phyloP scores from a whole-genome alignment of 92 coral and sea anemone species.

The Palythoa caribaeorum region DNA sequence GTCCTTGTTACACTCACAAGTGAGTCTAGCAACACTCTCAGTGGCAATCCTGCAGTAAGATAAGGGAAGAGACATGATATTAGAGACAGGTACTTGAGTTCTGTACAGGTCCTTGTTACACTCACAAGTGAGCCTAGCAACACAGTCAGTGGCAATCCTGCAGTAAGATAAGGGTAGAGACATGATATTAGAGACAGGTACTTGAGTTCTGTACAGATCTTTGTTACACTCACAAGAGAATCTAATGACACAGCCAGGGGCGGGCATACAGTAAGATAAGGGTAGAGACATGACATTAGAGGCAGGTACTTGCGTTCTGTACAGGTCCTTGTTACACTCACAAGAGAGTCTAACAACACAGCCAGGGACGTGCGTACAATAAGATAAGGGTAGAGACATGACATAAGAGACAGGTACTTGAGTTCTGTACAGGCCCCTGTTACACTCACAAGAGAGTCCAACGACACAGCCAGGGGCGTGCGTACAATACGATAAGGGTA shows the following conservation, averaged over 20 bases:
- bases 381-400: not conserved
- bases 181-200: conserved; percentile 5
- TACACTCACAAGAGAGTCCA: conserved; percentile 15
- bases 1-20: conserved; percentile 22
- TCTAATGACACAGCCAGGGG: conserved; percentile 1
- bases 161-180: not conserved
- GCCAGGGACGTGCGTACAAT: not conserved
- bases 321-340: not conserved
- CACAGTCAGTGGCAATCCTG: not conserved
- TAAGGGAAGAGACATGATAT: not conserved
- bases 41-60: conserved; percentile 10
- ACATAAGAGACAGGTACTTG: conserved; percentile 8
- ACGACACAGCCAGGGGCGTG: not conserved
- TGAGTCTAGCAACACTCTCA: not conserved
- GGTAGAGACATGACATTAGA: not conserved
- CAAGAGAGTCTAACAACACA: not conserved
- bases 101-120: not conserved
- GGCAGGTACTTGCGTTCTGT: not conserved
- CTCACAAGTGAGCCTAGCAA: not conserved
- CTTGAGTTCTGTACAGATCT: not conserved
- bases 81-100: conserved; percentile 29
- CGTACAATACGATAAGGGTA: not conserved
- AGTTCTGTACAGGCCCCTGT: conserved; percentile 28
- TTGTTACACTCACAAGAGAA: not conserved
- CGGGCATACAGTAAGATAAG: not conserved